Evolutionary conservation across 2,797 vertebrate species (phyloP).

Genomic region (Paguma larvata): DNA sequence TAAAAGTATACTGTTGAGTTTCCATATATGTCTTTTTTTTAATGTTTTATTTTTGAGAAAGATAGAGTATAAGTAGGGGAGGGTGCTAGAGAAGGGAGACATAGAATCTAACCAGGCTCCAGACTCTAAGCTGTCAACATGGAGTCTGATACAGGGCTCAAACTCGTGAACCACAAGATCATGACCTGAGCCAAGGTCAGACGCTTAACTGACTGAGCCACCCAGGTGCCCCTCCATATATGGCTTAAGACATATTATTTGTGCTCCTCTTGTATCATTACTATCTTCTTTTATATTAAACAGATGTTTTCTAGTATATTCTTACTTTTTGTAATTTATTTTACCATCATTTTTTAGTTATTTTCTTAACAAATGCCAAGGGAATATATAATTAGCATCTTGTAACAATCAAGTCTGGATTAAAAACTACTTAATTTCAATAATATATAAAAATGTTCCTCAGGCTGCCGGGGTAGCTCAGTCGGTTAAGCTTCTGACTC

Average conservation of each 20-base stretch:
- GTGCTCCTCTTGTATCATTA: neutral
- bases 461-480: neutral
- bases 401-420: neutral
- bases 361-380: neutral
- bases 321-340: neutral
- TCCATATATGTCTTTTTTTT: too few species aligned
- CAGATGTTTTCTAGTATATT: neutral
- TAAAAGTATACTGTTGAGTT: too few species aligned
- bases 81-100: too few species aligned
- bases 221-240: neutral
- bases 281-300: neutral
- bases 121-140: too few species aligned
- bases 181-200: too few species aligned
- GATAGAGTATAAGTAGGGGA: too few species aligned
- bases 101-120: too few species aligned
- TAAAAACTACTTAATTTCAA: slow-evolving; percentile 10
- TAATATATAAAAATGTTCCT: neutral
- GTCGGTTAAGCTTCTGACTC: too few species aligned
- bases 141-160: too few species aligned
- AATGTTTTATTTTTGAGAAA: too few species aligned
- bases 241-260: neutral
- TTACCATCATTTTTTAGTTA: neutral
- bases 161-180: too few species aligned
- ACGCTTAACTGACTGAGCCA: too few species aligned
- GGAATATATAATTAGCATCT: neutral